Percentiles rank a stretch among this genome's conserved stretches.
phyloP scores from a whole-genome alignment of 2,888 invertebrate genomes.

The Xestia xanthographa region DNA sequence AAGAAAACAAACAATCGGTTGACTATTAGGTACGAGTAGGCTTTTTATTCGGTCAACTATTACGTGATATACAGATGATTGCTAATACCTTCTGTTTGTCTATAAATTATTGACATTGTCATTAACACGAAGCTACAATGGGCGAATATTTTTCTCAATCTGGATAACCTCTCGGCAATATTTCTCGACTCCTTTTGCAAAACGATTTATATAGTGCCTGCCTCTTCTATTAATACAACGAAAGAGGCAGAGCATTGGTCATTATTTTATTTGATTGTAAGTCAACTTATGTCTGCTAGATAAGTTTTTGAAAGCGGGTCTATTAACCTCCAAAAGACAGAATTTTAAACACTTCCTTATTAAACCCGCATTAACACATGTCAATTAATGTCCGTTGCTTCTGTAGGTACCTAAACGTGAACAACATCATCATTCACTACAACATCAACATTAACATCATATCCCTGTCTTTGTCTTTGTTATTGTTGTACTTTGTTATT shows the following conservation, averaged over 20 bases:
- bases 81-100: not conserved
- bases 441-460: too few relatives aligned
- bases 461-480: not conserved
- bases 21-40: not conserved
- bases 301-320: not conserved
- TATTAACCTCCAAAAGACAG: not conserved
- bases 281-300: not conserved
- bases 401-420: not conserved
- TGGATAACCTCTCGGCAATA: too few relatives aligned
- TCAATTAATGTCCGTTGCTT: not conserved
- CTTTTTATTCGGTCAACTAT: not conserved
- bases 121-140: not conserved
- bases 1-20: constrained; percentile 11
- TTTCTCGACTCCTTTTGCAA: too few relatives aligned
- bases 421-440: too few relatives aligned
- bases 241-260: too few relatives aligned
- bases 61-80: not conserved
- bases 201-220: too few relatives aligned
- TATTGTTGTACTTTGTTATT: not conserved
- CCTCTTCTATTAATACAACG: too few relatives aligned
- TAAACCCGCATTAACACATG: not conserved
- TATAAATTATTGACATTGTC: not conserved
- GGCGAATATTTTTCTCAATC: not conserved
- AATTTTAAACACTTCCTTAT: not conserved
- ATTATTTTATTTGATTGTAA: not conserved